phyloP scores from a whole-genome alignment of 1,140 invertebrate genomes.

The Epicauta chinensis region DNA sequence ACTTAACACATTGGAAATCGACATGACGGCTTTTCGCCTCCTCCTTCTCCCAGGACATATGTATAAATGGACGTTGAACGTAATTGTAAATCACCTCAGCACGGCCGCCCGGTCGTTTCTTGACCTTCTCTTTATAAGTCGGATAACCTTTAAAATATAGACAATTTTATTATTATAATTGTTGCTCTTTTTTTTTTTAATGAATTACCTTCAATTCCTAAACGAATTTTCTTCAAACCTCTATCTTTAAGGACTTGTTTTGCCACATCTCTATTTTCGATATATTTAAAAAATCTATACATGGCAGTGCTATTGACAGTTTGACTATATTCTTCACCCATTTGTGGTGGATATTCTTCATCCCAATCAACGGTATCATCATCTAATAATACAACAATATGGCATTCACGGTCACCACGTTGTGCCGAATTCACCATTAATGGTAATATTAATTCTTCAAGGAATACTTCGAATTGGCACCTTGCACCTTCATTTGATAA shows the following conservation, averaged over 20 bases:
- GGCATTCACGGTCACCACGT: conserved; percentile 81
- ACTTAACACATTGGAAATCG: conserved; percentile 96
- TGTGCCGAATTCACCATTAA: conserved; percentile 94
- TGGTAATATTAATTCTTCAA: conserved; percentile 93
- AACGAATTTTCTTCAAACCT: conserved; percentile 96
- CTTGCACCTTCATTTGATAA: conserved; percentile 97
- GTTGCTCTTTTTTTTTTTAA: background rate
- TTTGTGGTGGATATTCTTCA: conserved; percentile 96
- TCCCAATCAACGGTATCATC: conserved; percentile 98
- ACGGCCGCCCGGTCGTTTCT: conserved; percentile 81
- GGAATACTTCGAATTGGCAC: conserved; percentile 91
- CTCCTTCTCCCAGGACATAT: conserved; percentile 99
- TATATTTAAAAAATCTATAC: conserved; percentile 99
- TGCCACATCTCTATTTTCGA: conserved; percentile 98
- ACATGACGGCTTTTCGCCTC: conserved; percentile 98
- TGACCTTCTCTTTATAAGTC: conserved; percentile 97
- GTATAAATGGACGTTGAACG: conserved; percentile 98
- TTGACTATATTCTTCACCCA: conserved; percentile 97
- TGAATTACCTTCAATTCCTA: conserved; percentile 85
- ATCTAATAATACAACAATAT: conserved; percentile 93
- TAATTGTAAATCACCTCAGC: conserved; percentile 99
- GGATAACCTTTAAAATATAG: conserved; percentile 65
- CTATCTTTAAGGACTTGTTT: conserved; percentile 98
- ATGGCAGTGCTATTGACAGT: conserved; percentile 87
- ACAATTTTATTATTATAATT: background rate